Evolutionary conservation across 2,888 invertebrate genomes (phyloP).

Genomic region (Callyntrura sp.): DNA sequence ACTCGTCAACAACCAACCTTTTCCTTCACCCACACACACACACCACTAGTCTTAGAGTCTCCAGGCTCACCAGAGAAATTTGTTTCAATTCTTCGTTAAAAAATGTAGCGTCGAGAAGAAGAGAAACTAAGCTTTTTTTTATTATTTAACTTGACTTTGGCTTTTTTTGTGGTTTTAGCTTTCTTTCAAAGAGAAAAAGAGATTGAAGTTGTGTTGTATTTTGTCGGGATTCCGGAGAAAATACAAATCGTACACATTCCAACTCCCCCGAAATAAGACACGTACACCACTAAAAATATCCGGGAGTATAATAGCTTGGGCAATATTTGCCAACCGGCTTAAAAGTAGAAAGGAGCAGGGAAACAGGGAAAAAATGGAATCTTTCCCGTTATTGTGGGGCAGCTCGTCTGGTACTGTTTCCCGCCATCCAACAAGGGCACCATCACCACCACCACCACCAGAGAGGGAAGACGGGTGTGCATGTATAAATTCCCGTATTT

Average conservation of each 20-base stretch:
- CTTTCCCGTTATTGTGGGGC: not conserved
- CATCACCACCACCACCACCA: too few species aligned
- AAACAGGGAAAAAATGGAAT: constrained; percentile 29
- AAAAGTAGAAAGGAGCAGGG: constrained; percentile 32
- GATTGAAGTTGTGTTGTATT: not conserved
- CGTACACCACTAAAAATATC: not conserved
- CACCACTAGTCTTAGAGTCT: too few species aligned
- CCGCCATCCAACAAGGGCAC: too few species aligned
- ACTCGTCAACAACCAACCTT: not conserved
- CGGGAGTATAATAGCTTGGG: constrained; percentile 2
- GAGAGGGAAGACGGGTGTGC: too few species aligned
- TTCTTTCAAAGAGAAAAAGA: not conserved
- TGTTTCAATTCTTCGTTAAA: not conserved
- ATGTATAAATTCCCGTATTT: not conserved
- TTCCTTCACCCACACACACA: constrained; percentile 16
- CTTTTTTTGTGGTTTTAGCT: constrained; percentile 3
- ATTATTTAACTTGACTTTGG: constrained; percentile 12
- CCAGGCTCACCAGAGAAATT: not conserved
- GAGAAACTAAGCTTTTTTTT: not conserved
- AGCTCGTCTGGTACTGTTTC: too few species aligned
- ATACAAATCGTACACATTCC: constrained; percentile 62
- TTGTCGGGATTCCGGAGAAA: not conserved
- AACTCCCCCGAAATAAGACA: not conserved
- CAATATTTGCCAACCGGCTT: constrained; percentile 63
- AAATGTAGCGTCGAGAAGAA: not conserved